Evolutionary conservation across 2,113 vertebrate species (phyloP).

Genomic region (Meles meles): DNA sequence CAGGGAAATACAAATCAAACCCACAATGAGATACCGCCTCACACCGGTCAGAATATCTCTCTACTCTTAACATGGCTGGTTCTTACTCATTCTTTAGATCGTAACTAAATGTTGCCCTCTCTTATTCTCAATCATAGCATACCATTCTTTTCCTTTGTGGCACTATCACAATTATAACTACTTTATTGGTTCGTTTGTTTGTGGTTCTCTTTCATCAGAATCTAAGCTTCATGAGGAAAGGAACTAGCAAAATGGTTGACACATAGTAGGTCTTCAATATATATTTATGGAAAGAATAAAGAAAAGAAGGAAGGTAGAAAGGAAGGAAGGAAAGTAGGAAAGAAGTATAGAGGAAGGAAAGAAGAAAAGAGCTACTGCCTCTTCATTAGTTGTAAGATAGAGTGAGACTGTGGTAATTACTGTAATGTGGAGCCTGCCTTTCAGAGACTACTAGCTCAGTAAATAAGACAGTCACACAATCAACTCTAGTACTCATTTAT

Average conservation of each 20-base stretch:
- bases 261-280: background rate
- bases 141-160: background rate
- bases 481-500: background rate
- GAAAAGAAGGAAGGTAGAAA: background rate
- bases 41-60: too few relatives aligned
- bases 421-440: background rate
- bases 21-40: too few relatives aligned
- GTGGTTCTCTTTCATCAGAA: background rate
- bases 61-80: too few relatives aligned
- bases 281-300: background rate
- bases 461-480: background rate
- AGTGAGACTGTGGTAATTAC: background rate
- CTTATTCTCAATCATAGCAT: background rate
- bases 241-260: background rate
- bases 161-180: background rate
- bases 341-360: background rate
- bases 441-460: background rate
- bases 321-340: background rate
- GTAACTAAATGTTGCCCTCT: background rate
- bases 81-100: background rate
- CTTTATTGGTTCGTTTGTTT: background rate
- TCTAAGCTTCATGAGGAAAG: background rate
- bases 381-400: background rate
- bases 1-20: too few relatives aligned
- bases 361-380: background rate